A percentile compares a stretch with the other conserved stretches of the same genome.
Evolutionary conservation across 2,888 invertebrate genomes (phyloP).

Genomic region (Barypeithes pellucidus): DNA sequence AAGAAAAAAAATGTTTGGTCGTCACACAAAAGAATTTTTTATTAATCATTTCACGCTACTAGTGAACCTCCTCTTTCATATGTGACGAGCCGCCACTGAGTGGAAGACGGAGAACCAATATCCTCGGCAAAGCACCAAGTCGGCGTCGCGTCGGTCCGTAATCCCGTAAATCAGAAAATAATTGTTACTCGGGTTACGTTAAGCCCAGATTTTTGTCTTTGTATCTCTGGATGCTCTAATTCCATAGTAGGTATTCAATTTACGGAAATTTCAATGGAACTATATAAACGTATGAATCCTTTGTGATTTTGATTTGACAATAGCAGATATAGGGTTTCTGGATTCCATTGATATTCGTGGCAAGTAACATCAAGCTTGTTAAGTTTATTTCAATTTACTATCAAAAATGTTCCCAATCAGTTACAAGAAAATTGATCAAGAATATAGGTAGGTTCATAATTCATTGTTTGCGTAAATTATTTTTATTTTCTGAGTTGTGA

Average conservation of each 20-base stretch:
- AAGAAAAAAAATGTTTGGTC: too few relatives aligned
- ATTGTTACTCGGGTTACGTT: conserved; percentile 10
- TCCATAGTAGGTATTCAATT: not conserved
- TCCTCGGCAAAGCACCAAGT: not conserved
- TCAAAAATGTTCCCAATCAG: too few relatives aligned
- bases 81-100: too few relatives aligned
- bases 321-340: not conserved
- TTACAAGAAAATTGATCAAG: too few relatives aligned
- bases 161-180: not conserved
- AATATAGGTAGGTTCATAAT: too few relatives aligned
- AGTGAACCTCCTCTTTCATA: too few relatives aligned
- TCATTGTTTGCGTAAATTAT: too few relatives aligned
- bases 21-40: too few relatives aligned
- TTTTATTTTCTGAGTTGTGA: too few relatives aligned
- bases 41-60: too few relatives aligned
- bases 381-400: too few relatives aligned
- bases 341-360: not conserved
- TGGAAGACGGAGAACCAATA: conserved; percentile 14
- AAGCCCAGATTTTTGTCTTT: conserved; percentile 1
- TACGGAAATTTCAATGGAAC: not conserved
- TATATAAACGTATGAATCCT: not conserved
- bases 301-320: not conserved
- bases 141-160: not conserved
- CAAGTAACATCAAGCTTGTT: not conserved
- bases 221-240: conserved; percentile 1